These are phyloP conservation scores for Clepsis dumicolana DNA, from an alignment of 2,888 invertebrate genomes.

Conservation along the genomic window DNA sequence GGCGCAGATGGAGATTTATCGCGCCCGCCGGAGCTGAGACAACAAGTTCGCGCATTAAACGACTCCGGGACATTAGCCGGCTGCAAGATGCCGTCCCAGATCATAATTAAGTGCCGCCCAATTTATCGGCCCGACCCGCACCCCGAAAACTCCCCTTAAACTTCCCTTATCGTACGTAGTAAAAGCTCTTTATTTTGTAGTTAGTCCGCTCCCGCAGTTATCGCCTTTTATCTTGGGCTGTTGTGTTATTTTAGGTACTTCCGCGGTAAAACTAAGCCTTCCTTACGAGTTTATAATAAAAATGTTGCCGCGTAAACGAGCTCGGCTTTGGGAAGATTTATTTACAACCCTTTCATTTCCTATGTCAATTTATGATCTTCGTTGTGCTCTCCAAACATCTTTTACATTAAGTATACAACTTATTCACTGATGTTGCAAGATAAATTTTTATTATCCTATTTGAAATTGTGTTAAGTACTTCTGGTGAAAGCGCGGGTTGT, in stretches of 20 bases:
- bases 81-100: conserved; percentile 86
- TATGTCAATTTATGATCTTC: conserved; percentile 32
- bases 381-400: conserved; percentile 9
- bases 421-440: background rate
- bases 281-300: conserved; percentile 50
- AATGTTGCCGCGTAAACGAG: conserved; percentile 41
- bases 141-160: conserved; percentile 82
- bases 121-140: conserved; percentile 85
- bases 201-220: conserved; percentile 75
- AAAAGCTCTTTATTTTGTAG: conserved; percentile 84
- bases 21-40: conserved; percentile 80
- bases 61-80: conserved; percentile 85
- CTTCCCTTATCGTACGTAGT: conserved; percentile 83
- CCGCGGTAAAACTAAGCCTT: conserved; percentile 46
- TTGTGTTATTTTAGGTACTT: conserved; percentile 52
- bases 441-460: too few relatives aligned
- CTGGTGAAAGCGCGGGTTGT: too few relatives aligned
- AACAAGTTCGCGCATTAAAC: conserved; percentile 86
- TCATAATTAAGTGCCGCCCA: conserved; percentile 86
- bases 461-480: too few relatives aligned
- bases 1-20: conserved; percentile 83
- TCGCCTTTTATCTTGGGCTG: conserved; percentile 73
- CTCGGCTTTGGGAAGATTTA: conserved; percentile 36
- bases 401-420: conserved; percentile 2
- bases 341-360: conserved; percentile 32